phyloP scores from a whole-genome alignment of 2,113 vertebrate species.

The Rhinolophus sinicus region DNA sequence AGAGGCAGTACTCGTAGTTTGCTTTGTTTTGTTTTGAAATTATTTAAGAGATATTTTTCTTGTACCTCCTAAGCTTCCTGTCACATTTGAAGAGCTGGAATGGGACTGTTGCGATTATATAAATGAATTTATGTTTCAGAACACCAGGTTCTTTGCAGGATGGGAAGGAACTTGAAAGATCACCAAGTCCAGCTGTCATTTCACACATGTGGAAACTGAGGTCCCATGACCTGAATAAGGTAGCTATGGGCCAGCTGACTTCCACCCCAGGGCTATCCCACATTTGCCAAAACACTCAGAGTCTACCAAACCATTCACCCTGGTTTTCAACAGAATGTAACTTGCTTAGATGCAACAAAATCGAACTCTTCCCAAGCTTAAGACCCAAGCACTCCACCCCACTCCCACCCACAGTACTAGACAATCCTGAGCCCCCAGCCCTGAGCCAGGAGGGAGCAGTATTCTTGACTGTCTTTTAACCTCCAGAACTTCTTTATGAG shows the following conservation, averaged over 20 bases:
- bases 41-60: slow-evolving; percentile 61
- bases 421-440: background rate
- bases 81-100: slow-evolving; percentile 21
- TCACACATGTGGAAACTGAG: background rate
- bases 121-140: slow-evolving; percentile 49
- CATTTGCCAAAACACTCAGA: background rate
- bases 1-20: background rate
- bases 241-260: background rate
- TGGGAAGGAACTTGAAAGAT: background rate
- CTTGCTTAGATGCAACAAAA: background rate
- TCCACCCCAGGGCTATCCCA: background rate
- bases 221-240: background rate
- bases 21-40: slow-evolving; percentile 70
- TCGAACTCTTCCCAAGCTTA: background rate
- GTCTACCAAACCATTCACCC: no score
- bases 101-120: background rate
- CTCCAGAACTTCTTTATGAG: background rate
- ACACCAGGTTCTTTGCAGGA: background rate
- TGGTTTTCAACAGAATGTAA: background rate
- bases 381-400: background rate
- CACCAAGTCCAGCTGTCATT: background rate
- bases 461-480: background rate
- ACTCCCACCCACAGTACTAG: background rate
- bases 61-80: slow-evolving; percentile 56
- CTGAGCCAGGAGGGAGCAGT: background rate